Evolutionary conservation across 2,797 vertebrate genomes (phyloP), one percentile per base, ranked within the genome.

Genomic region (Rousettus madagascariensis): DNA sequence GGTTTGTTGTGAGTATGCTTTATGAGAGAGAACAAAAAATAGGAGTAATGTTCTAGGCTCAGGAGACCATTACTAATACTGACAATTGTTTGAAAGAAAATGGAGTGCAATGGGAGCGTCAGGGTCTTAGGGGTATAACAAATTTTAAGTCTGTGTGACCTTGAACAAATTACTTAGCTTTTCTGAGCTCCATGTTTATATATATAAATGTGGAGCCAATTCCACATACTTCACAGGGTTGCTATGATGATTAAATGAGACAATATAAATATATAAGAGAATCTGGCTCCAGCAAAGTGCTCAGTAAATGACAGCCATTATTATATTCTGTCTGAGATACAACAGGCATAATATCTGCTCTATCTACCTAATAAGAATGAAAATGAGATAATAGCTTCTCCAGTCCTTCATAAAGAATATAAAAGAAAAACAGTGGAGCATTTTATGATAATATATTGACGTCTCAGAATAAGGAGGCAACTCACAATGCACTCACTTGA

Each of bases 401-500:
- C 30, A 36, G 66, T 86, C 49, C 20, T 96, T 94, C 66, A 36
- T 22, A 51, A 95, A 94, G 6, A 91, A 91, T 26, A 82, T 57
- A 92, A 78, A 95, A 63, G 13, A 61, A 91, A 72, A 13, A 59
- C 71, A 55, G 12, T 28, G 22, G 84, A 68, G 55, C 5, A 59
- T 90, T 91, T 90, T 90, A 51, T 63, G 65, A 33, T 63, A 91
- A 63, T n/a, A 66, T 51, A 69, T 3, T 86, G 59, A 53, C 43
- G 90, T 97, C 79, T 65, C 17, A 38, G 68, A 33, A 84, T 51
- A 83, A 41, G 24, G 38, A 85, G 63, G 68, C 5, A 3, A 72
- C 71, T 82, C 72, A 22, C 16, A 66, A 53, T 33, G 43, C 5
- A 38, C 46, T 90, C 11, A 49, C 43, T 66, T 71, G n/a, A 89